These are phyloP conservation scores for Lasioglossum vierecki DNA, from an alignment of 2,888 invertebrate species.

Conservation along the genomic window DNA sequence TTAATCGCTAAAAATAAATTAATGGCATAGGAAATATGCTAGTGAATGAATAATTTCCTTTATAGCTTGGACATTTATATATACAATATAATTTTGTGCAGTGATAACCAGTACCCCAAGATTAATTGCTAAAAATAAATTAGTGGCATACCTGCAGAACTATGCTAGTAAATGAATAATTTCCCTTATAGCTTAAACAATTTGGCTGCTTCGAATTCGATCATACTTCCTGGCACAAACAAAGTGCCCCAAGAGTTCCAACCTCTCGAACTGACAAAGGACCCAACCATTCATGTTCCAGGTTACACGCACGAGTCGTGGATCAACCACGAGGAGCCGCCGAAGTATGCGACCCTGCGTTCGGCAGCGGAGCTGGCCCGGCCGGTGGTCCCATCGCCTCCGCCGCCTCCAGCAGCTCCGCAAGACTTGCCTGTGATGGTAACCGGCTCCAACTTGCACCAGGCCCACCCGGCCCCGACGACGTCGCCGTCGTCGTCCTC, in stretches of 20 bases:
- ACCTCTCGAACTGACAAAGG: neutral
- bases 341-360: constrained; percentile 85
- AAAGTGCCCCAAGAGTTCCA: neutral
- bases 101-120: no score
- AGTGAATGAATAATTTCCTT: neutral
- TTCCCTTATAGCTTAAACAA: no score
- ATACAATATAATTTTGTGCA: no score
- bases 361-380: constrained; percentile 85
- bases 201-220: neutral
- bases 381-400: constrained; percentile 75
- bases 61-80: no score
- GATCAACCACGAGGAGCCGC: constrained; percentile 84
- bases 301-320: constrained; percentile 82
- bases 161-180: neutral
- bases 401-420: constrained; percentile 77
- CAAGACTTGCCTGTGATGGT: constrained; percentile 62
- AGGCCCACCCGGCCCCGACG: constrained; percentile 39
- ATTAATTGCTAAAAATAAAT: no score
- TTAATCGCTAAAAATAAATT: no score
- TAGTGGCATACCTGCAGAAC: no score
- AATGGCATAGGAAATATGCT: no score
- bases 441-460: constrained; percentile 54
- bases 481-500: constrained; percentile 78
- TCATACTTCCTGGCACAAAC: no score
- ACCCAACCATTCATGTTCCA: constrained; percentile 49